Evolutionary conservation across 1,140 invertebrate genomes (phyloP), one percentile per base, ranked within the genome.

Genomic region (Notospermus geniculatus): DNA sequence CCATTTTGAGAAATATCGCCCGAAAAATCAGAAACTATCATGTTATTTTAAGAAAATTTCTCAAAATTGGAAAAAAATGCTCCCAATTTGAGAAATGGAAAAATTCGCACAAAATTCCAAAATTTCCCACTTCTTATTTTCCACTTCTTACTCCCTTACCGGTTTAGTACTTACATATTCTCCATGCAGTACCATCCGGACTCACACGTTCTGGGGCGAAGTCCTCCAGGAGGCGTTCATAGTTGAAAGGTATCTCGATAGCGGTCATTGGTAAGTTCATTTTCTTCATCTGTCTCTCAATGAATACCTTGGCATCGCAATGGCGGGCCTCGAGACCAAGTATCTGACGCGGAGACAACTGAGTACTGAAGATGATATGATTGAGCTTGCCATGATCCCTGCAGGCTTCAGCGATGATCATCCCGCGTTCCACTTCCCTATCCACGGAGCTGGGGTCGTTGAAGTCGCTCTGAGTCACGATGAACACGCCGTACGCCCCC

Each of bases 351-450:
- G 71, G 65, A 62, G 74, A 66, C n/a, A 77, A 62, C 59, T 77
- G 73, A 9, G 77, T 77, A 57, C 72, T 74, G 60, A 71, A 74
- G 1, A 77, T 60, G 9, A 77, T 69, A 63, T 77, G 75, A 2
- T 60, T 30, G n/a, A 79, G 64, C 5, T 62, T 61, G 17, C 65
- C 60, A 0, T 45, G 19, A 30, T 54, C 60, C 7, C 22, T 7
- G 60, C 76, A 77, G 45, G 71, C 73, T 28, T 76, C 71, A 11
- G 75, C 76, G 25, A 78, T 73, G 30, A 67, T 66, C 55, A 60
- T 62, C 25, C 76, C 76, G 50, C 69, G 61, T 13, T 56, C 25
- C 9, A 71, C 70, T 67, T 78, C 76, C 7, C 66, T 67, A 17
- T 77, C 66, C 9, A 71, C 58, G 55, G 70, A 71, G 50, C 71